These are phyloP conservation scores for Astropecten irregularis DNA, from an alignment of 53 echinoderm and acorn worm genomes.

Conservation along the genomic window DNA sequence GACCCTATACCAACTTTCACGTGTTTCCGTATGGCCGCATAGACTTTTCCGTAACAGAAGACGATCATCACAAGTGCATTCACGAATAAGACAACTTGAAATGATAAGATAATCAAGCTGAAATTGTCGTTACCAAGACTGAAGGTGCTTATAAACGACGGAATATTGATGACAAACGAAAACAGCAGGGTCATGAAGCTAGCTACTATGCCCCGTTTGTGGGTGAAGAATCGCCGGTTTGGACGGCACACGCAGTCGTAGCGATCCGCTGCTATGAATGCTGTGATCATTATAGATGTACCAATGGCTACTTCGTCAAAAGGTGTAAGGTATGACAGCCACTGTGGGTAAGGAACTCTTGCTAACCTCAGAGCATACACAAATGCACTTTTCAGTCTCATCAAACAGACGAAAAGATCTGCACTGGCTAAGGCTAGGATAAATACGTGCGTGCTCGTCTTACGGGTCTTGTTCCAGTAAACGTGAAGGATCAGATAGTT, in stretches of 20 bases:
- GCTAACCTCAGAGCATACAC: not conserved
- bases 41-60: too few species aligned
- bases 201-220: not conserved
- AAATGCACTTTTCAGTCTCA: not conserved
- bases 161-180: not conserved
- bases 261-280: not conserved
- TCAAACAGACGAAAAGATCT: conserved; percentile 34
- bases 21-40: not conserved
- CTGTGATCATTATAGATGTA: conserved; percentile 8
- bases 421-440: conserved; percentile 55
- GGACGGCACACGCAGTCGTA: conserved; percentile 32
- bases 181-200: not conserved
- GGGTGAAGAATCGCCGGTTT: conserved; percentile 21
- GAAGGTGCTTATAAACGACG: not conserved
- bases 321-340: not conserved
- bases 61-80: conserved; percentile 4
- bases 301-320: not conserved
- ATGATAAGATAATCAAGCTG: not conserved
- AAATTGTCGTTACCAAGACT: not conserved
- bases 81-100: conserved; percentile 4
- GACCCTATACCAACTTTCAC: too few species aligned
- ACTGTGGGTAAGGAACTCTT: not conserved
- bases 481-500: conserved; percentile 55
- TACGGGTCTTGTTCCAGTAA: conserved; percentile 47
- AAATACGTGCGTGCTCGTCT: conserved; percentile 55